Evolutionary conservation across 2,888 invertebrate genomes (phyloP).

Genomic region (Lordiphosa andalusiaca): DNA sequence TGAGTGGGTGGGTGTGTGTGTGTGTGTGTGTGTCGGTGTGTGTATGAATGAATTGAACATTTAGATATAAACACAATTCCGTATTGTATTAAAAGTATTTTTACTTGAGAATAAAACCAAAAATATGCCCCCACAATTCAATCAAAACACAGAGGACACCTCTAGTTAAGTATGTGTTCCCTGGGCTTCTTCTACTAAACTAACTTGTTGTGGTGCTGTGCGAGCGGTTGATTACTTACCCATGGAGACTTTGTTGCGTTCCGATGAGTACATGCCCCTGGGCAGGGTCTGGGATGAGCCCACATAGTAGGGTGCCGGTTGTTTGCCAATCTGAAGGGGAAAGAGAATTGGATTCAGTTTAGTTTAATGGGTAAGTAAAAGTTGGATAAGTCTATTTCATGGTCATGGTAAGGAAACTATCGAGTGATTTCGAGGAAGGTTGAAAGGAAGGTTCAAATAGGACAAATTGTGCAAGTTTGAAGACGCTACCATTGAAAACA

Average conservation of each 20-base stretch:
- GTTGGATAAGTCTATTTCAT: no score
- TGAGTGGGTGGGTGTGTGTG: slow-evolving; percentile 1
- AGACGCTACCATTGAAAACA: no score
- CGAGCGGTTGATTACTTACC: slow-evolving; percentile 71
- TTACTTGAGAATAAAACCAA: background rate
- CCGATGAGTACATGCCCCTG: slow-evolving; percentile 81
- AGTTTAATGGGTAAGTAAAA: no score
- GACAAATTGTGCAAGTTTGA: no score
- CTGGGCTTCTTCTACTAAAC: no score
- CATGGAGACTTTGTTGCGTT: slow-evolving; percentile 79
- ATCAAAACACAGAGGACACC: background rate
- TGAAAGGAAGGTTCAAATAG: no score
- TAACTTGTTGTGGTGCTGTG: no score
- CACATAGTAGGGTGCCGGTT: slow-evolving; percentile 80
- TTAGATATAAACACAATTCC: slow-evolving; percentile 18
- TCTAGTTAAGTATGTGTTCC: no score
- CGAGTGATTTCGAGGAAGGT: no score
- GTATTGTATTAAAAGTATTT: background rate
- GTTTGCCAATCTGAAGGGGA: slow-evolving; percentile 78
- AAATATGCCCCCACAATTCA: no score
- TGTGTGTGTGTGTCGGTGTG: slow-evolving; percentile 7
- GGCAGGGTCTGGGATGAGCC: slow-evolving; percentile 80
- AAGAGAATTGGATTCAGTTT: background rate
- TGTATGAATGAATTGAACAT: slow-evolving; percentile 20
- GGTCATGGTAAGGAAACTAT: no score